Evolutionary conservation across 2,888 invertebrate genomes (phyloP).

Genomic region (Drosophila ochracea): DNA sequence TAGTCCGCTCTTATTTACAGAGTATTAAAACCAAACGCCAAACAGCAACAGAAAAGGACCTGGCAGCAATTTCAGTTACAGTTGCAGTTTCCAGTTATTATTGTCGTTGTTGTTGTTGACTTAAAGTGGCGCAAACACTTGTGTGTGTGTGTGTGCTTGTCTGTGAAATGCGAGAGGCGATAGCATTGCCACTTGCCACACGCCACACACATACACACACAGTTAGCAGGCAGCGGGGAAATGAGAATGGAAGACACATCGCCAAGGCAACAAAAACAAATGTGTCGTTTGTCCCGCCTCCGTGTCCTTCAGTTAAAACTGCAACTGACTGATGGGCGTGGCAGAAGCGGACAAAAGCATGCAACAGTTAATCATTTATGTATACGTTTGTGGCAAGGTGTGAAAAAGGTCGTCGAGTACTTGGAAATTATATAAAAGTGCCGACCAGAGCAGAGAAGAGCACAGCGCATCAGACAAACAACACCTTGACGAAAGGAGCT

Average conservation of each 20-base stretch:
- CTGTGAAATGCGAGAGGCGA: conserved; percentile 25
- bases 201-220: background rate
- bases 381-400: conserved; percentile 31
- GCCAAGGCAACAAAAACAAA: conserved; percentile 46
- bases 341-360: conserved; percentile 50
- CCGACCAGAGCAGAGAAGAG: background rate
- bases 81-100: conserved; percentile 32
- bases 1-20: conserved; percentile 4
- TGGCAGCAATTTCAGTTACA: conserved; percentile 40
- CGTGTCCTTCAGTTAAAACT: conserved; percentile 58
- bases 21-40: conserved; percentile 31
- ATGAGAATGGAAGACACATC: conserved; percentile 8
- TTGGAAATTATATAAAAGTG: background rate
- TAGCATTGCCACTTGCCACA: conserved; percentile 32
- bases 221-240: background rate
- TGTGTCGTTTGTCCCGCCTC: conserved; percentile 7
- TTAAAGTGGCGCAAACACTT: conserved; percentile 65
- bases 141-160: conserved; percentile 16
- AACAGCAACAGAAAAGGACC: conserved; percentile 18
- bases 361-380: conserved; percentile 75
- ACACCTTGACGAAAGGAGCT: conserved; percentile 7
- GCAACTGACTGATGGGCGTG: conserved; percentile 62
- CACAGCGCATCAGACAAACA: background rate
- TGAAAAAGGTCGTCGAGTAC: conserved; percentile 15
- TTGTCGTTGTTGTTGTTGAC: conserved; percentile 32